Conservation (phyloP, 35 echinoderm and acorn worm genomes). For the Apostichopus japonicus region DNA sequence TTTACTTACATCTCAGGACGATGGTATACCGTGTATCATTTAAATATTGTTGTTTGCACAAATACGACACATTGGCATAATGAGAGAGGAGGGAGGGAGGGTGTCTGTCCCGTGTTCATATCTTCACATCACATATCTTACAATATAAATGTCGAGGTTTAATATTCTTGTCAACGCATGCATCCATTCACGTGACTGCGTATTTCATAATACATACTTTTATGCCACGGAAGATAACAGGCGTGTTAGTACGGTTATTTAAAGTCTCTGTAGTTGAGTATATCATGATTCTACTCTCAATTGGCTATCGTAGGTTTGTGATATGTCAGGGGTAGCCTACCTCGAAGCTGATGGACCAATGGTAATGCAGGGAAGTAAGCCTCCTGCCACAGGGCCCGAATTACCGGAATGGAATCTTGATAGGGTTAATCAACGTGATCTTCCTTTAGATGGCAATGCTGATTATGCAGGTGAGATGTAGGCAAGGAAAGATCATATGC, state of each 20-base stretch:
- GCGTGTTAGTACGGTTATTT: too few species aligned
- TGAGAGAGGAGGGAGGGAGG: background rate
- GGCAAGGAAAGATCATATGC: background rate
- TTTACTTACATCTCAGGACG: background rate
- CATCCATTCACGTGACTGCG: too few species aligned
- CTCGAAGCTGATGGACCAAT: background rate
- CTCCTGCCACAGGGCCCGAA: background rate
- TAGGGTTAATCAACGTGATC: constrained; percentile 1
- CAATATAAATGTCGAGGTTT: background rate
- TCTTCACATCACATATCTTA: background rate
- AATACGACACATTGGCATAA: too few species aligned
- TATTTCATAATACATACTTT: too few species aligned
- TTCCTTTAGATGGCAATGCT: constrained; percentile 8
- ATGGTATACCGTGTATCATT: background rate
- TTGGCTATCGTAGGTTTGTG: background rate
- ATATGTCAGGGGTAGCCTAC: background rate
- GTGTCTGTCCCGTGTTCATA: background rate
- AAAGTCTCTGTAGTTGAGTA: too few species aligned
- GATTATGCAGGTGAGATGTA: constrained; percentile 11
- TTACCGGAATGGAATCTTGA: constrained; percentile 33
- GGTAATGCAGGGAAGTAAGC: background rate
- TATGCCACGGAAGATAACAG: too few species aligned
- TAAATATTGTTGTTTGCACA: background rate
- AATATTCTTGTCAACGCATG: too few species aligned
- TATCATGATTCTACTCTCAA: too few species aligned